A percentile compares a stretch with the other conserved stretches of the same genome.
Conservation (phyloP, 2,888 invertebrate genomes). For the Trichopria drosophilae region DNA sequence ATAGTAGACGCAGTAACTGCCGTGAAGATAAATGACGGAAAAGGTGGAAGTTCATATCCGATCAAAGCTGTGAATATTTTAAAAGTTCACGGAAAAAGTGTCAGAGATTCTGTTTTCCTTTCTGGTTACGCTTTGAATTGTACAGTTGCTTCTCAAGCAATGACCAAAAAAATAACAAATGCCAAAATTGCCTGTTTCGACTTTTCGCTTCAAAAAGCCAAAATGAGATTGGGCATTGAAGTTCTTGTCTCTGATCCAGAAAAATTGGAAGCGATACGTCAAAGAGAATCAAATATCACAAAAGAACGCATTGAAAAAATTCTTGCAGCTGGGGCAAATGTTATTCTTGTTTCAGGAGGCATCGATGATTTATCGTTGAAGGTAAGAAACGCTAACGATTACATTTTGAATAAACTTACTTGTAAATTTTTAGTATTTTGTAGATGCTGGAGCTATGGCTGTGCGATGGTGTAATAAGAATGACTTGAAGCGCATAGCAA, state of each 20-base stretch:
- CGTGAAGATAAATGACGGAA: constrained; percentile 82
- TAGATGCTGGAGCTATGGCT: constrained; percentile 96
- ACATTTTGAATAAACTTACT: constrained; percentile 10
- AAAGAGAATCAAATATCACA: constrained; percentile 95
- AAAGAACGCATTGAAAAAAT: constrained; percentile 97
- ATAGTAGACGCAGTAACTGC: constrained; percentile 94
- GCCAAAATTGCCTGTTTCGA: constrained; percentile 98
- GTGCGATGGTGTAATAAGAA: constrained; percentile 93
- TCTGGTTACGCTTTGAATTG: constrained; percentile 97
- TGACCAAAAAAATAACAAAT: constrained; percentile 84
- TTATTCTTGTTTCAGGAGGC: constrained; percentile 90
- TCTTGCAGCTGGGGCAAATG: constrained; percentile 90
- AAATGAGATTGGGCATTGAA: constrained; percentile 99
- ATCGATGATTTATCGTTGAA: constrained; percentile 98
- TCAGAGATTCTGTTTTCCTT: constrained; percentile 86
- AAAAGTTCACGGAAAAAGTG: constrained; percentile 96
- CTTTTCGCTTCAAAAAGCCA: constrained; percentile 97
- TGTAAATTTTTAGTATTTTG: constrained; percentile 92
- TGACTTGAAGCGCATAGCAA: constrained; percentile 96
- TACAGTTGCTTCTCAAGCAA: constrained; percentile 93
- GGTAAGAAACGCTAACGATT: constrained; percentile 49
- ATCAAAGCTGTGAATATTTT: constrained; percentile 96
- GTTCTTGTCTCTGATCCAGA: constrained; percentile 90
- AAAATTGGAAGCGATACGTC: constrained; percentile 91
- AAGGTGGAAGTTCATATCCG: constrained; percentile 83